These are phyloP conservation scores for Perdita meconis DNA, from an alignment of 2,888 invertebrate species.

Conservation along the genomic window DNA sequence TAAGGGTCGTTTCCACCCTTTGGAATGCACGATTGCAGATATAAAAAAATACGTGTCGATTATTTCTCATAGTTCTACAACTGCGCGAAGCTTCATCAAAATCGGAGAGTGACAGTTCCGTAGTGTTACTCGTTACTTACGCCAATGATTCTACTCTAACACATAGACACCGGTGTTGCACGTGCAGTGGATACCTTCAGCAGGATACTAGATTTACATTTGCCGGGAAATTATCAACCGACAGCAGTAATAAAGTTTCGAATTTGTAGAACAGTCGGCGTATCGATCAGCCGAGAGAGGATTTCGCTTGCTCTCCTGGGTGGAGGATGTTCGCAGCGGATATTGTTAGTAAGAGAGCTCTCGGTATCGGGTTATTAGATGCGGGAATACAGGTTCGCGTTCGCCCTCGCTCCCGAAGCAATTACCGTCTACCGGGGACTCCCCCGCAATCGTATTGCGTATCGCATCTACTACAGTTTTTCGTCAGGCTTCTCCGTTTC, in stretches of 20 bases:
- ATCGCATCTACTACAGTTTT: slow-evolving; percentile 3
- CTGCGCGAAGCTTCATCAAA: too few species aligned
- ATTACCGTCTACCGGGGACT: neutral
- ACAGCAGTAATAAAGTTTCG: slow-evolving; percentile 57
- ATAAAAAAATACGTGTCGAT: too few species aligned
- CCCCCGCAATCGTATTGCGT: neutral
- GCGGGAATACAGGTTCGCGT: neutral
- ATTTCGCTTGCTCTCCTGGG: slow-evolving; percentile 18
- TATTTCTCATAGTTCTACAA: too few species aligned
- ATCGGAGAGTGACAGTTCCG: too few species aligned
- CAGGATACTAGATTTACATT: slow-evolving; percentile 39
- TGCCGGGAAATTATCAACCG: slow-evolving; percentile 38
- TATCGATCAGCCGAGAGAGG: slow-evolving; percentile 29
- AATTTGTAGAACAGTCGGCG: slow-evolving; percentile 47
- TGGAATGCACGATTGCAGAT: too few species aligned
- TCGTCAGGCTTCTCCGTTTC: slow-evolving; percentile 1
- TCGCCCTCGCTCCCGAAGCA: neutral
- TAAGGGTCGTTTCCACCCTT: too few species aligned
- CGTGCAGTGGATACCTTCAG: slow-evolving; percentile 9
- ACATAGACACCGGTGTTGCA: too few species aligned
- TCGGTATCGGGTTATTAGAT: slow-evolving; percentile 47
- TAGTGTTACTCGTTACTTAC: too few species aligned
- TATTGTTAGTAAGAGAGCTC: slow-evolving; percentile 52
- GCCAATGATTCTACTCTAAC: too few species aligned
- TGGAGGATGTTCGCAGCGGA: slow-evolving; percentile 48